Evolutionary conservation across 2,888 invertebrate species (phyloP), one percentile per base, ranked within the genome.

Genomic region (Boloria selene): DNA sequence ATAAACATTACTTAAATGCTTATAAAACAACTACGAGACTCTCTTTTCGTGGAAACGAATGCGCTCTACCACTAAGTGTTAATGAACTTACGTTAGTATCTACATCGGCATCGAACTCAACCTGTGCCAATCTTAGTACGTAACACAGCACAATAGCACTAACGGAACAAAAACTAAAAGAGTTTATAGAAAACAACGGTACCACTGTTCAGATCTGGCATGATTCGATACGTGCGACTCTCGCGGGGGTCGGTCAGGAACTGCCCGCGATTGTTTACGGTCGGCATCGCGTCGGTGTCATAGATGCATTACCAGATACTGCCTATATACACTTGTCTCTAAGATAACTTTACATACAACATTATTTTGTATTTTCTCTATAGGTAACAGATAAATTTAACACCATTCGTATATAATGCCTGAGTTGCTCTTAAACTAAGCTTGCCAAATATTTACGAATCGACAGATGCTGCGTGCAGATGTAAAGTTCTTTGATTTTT

Each of bases 241-340:
- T 77, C 81, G 85, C 86, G 87, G 85, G 83, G 88, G 82, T 84
- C 86, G 83, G 80, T 75, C 81, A 85, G 78, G 80, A 77, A 92
- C 91, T 92, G 90, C 78, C 82, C 73, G 76, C 77, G 71, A 87
- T 86, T 92, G 90, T 91, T 91, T 91, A 90, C 90, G 82, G 84
- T 84, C 76, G 72, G 80, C 68, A 68, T 81, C 79, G 83, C 78
- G 79, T 77, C 76, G 77, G 74, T 64, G 73, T 68, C 88, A 88
- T 79, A 88, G 87, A 88, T 65, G 72, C 58, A n/a, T 31, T 17
- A 22, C 13, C 1, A 3, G 45, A 52, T 52, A 59, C 16, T 64
- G 38, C 64, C 52, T 58, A 44, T 52, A 14, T 44, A 6, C 31
- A 42, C 42, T 54, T 60, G 60, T 60, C 69, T 69, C 67, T 64